Evolutionary conservation across 2,888 invertebrate species (phyloP), one percentile per base, ranked within the genome.

Genomic region (Cephonodes hylas): DNA sequence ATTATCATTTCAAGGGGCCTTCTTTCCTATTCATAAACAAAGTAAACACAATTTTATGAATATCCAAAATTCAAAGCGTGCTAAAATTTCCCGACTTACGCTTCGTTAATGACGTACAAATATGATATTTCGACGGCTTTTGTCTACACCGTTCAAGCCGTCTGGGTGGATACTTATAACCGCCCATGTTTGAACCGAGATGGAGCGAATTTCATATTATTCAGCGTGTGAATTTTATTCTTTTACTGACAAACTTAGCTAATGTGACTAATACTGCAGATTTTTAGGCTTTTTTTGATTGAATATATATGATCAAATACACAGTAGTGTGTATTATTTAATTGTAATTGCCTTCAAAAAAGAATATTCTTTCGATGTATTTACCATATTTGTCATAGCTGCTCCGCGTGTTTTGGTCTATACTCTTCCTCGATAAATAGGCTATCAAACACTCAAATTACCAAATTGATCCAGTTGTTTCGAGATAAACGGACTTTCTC

Each of bases 51-150:
- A 48, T 48, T 48, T 15, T 27, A 18, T 15, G 10, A 53, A 20
- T 53, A 18, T 31, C 15, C 15, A 1, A 53, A 53, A 53, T 53
- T 53, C 53, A 38, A 38, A 34, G 44, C 38, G 22, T 46, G 46
- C 34, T 34, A 38, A 34, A 60, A 60, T 48, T n/a, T 46, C 46
- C 25, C 27, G 58, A 44, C 44, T 44, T 27, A 27, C 15, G 42
- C 57, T 31, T 42, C 42, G 44, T 44, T 61, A 61, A 61, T 61
- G 61, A 45, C 57, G 56, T 31, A 23, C 57, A 61, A 61, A 61
- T 57, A 61, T 61, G n/a, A 57, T 56, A 61, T 61, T 57, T 44
- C 22, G 31, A 22, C 44, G 42, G 25, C 22, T 53, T 53, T 53
- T 31, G 53, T 53, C 53, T 53, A 15, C 31, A 31, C 2, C 45